Evolutionary conservation across 2,797 vertebrate species (phyloP), one percentile per base, ranked within the genome.

Genomic region (Lepus townsendii): DNA sequence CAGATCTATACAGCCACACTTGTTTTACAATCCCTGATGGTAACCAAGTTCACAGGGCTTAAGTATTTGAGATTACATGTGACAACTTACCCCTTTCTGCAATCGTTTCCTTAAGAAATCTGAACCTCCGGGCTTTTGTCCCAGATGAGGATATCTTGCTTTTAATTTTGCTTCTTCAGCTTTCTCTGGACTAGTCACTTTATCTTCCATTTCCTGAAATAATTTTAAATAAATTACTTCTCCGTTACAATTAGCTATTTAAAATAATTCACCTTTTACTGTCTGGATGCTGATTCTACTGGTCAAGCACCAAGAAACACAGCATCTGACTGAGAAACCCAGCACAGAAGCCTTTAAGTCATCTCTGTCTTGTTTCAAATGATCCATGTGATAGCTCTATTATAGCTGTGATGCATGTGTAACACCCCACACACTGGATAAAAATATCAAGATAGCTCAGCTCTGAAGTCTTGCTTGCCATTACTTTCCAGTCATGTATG

Each of bases 91-190:
- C 98, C 99, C 99, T 97, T 99, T 99, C 97, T 99, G 99, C 93
- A 99, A 99, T 91, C 99, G 98, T 98, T 99, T 99, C 97, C 99
- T 99, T 97, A 99, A 99, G 97, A 99, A 99, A 97, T 99, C 99
- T 0, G 99, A 99, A 79, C 99, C 99, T 82, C 99, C 99, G 13
- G 99, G 99, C 96, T 99, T 99, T 96, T 99, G 98, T 85, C 99
- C 99, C 98, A 99, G 98, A 97, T 99, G 99, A 98, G 99, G 99
- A 92, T 99, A 99, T 97, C 99, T 99, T 96, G 99, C 98, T 98
- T 99, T 99, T 97, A 99, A 98, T 95, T 99, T 99, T 83, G 99
- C 99, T 98, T 99, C 99, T 98, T 99, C 99, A 92, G 98, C 98
- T 97, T 99, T 99, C 98, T 99, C 99, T 79, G 99, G 99, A 97